These are phyloP conservation scores for Micromys minutus DNA, from an alignment of 2,113 vertebrate genomes.

Conservation along the genomic window DNA sequence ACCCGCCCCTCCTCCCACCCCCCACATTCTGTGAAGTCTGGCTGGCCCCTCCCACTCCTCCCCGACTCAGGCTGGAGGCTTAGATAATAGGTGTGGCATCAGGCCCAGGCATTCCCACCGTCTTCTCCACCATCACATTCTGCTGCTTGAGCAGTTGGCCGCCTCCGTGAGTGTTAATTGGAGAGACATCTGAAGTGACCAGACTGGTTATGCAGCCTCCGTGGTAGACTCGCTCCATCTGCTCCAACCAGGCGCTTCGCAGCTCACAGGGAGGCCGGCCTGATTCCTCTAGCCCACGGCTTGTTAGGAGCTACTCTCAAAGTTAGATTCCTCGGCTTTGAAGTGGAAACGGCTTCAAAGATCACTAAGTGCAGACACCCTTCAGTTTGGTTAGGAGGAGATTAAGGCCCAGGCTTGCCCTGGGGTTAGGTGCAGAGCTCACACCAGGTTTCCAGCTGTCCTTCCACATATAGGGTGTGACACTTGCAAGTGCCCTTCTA, in stretches of 20 bases:
- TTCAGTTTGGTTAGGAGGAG: neutral
- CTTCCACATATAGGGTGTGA: neutral
- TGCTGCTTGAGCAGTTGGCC: conserved; percentile 79
- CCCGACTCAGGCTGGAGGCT: neutral
- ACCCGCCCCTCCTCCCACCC: conserved; percentile 58
- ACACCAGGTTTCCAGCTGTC: neutral
- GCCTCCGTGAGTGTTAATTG: conserved; percentile 79
- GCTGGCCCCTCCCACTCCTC: conserved; percentile 69
- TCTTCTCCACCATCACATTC: conserved; percentile 73
- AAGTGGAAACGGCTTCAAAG: neutral
- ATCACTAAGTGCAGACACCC: neutral
- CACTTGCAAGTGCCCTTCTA: neutral
- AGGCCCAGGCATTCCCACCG: conserved; percentile 76
- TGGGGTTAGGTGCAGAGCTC: neutral
- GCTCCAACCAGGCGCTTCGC: conserved; percentile 66
- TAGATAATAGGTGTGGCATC: conserved; percentile 78
- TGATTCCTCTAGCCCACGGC: conserved; percentile 47
- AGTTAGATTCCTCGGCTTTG: conserved; percentile 54
- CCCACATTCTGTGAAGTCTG: conserved; percentile 65
- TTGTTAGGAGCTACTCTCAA: conserved; percentile 69
- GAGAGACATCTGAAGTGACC: conserved; percentile 83
- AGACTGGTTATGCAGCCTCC: conserved; percentile 73
- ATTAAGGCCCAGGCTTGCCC: neutral
- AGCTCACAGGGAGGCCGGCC: conserved; percentile 59
- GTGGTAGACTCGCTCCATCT: conserved; percentile 80